Conservation (phyloP, 2,888 invertebrate genomes). For the Boloria euphrosyne region DNA sequence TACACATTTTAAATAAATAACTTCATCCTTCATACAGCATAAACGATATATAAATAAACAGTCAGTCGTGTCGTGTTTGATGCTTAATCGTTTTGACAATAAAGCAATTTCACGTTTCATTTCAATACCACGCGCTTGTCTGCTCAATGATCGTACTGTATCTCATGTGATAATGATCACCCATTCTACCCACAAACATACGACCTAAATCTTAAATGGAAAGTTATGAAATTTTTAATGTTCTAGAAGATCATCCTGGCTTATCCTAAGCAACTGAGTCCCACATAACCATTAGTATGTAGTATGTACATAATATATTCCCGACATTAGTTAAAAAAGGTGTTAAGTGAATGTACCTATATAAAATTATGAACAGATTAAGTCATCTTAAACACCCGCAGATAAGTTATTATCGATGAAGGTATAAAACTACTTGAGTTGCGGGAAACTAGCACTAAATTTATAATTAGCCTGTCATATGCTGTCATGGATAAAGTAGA, state of each 20-base stretch:
- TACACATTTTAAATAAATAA: no score
- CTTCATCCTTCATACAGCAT: background rate
- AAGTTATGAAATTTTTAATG: background rate
- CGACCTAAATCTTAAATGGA: constrained; percentile 17
- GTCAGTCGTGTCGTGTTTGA: constrained; percentile 27
- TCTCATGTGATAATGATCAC: constrained; percentile 38
- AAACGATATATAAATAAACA: constrained; percentile 28
- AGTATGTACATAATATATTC: no score
- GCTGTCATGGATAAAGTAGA: constrained; percentile 64
- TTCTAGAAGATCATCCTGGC: background rate
- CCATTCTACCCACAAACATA: constrained; percentile 30
- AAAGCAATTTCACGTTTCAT: constrained; percentile 39
- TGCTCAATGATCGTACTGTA: constrained; percentile 30
- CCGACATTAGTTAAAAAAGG: no score
- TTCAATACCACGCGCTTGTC: constrained; percentile 39
- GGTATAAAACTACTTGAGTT: no score
- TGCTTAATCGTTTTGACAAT: constrained; percentile 36
- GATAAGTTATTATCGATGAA: no score
- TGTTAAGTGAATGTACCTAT: no score
- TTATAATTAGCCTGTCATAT: constrained; percentile 58
- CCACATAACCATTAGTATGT: no score
- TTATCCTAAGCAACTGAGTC: no score
- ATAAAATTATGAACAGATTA: no score
- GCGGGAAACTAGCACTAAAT: no score
- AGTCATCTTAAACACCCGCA: no score